phyloP scores from a whole-genome alignment of 1,140 invertebrate species.

The Tribolium madens region DNA sequence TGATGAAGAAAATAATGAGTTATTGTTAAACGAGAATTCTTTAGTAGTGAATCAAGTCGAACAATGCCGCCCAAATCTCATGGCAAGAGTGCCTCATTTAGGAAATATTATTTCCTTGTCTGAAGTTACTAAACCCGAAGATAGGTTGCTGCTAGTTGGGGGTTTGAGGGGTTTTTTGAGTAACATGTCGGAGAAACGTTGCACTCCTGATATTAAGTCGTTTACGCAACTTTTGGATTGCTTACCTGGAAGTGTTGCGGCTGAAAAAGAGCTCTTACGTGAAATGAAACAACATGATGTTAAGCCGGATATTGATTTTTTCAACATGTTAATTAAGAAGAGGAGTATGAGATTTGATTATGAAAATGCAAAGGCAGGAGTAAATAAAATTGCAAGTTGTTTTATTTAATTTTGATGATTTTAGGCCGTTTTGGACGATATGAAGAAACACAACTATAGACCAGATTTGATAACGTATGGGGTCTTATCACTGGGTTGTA shows the following conservation, averaged over 20 bases:
- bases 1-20: not conserved
- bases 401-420: not conserved
- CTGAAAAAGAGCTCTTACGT: constrained; percentile 76
- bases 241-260: constrained; percentile 73
- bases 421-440: constrained; percentile 64
- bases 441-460: constrained; percentile 72
- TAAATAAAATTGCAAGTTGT: constrained; percentile 4
- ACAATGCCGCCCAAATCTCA: not conserved
- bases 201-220: constrained; percentile 83
- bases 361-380: constrained; percentile 72
- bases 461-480: constrained; percentile 89
- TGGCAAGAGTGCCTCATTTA: constrained; percentile 66
- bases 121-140: constrained; percentile 71
- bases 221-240: constrained; percentile 81
- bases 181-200: constrained; percentile 76
- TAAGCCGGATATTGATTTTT: constrained; percentile 83
- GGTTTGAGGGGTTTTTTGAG: constrained; percentile 80
- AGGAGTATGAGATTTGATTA: constrained; percentile 76
- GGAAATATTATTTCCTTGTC: constrained; percentile 70
- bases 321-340: constrained; percentile 88
- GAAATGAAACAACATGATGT: constrained; percentile 72
- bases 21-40: not conserved
- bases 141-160: constrained; percentile 84
- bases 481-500: constrained; percentile 83
- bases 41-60: not conserved